A percentile compares a stretch with the other conserved stretches of the same genome.
phyloP scores from a whole-genome alignment of 2,113 vertebrate species.

The Cichladusa arquata region DNA sequence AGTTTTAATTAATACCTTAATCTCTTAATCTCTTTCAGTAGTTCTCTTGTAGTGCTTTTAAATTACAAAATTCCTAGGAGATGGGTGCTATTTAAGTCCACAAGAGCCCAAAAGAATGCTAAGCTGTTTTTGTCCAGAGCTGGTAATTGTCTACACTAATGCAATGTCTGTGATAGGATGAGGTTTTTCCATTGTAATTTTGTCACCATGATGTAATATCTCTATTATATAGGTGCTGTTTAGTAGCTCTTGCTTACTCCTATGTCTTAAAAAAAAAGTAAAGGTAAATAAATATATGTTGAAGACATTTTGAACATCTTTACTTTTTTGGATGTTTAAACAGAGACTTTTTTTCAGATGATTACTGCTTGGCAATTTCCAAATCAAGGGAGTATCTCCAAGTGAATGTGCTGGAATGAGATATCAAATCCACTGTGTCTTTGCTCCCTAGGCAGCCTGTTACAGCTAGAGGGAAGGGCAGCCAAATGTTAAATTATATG shows the following conservation, averaged over 20 bases:
- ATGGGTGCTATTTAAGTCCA: not conserved
- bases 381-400: not conserved
- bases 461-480: not conserved
- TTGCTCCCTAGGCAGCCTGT: not conserved
- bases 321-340: not conserved
- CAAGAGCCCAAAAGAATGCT: not conserved
- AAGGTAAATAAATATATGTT: not conserved
- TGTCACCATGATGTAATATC: not conserved
- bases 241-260: not conserved
- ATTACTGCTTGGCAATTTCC: not conserved
- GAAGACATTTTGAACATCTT: not conserved
- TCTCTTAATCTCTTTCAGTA: not conserved
- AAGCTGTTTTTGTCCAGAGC: not conserved
- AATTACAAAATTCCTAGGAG: not conserved
- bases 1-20: not conserved
- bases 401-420: not conserved
- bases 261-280: not conserved
- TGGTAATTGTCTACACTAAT: not conserved
- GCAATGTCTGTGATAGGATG: not conserved
- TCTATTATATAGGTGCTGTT: not conserved
- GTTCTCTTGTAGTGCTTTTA: not conserved
- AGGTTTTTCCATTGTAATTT: not conserved
- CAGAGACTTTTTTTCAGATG: not conserved
- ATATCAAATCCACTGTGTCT: not conserved
- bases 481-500: not conserved